These are phyloP conservation scores for Fissipunctia ypsillon DNA, from an alignment of 2,888 invertebrate species.

Conservation along the genomic window DNA sequence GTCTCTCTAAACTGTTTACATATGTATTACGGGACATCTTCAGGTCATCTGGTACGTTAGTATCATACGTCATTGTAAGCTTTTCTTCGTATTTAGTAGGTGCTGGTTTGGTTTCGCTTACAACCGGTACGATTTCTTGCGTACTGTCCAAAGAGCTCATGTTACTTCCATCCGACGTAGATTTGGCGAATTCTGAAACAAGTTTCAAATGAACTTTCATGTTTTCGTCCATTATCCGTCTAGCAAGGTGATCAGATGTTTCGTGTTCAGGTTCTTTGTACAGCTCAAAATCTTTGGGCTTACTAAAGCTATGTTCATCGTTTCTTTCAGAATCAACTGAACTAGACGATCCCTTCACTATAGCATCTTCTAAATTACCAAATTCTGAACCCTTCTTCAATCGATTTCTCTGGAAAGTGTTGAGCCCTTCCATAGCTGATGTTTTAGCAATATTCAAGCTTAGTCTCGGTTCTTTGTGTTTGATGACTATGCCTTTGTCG, in stretches of 20 bases:
- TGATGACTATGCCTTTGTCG: slow-evolving; percentile 80
- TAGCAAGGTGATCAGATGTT: slow-evolving; percentile 86
- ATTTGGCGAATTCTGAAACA: slow-evolving; percentile 88
- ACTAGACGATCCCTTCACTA: slow-evolving; percentile 90
- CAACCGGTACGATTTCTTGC: slow-evolving; percentile 76
- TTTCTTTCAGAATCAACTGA: slow-evolving; percentile 85
- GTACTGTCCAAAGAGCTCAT: slow-evolving; percentile 84
- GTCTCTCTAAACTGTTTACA: slow-evolving; percentile 91
- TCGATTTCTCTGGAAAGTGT: slow-evolving; percentile 92
- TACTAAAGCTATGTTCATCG: slow-evolving; percentile 77
- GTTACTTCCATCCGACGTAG: slow-evolving; percentile 87
- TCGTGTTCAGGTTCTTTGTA: slow-evolving; percentile 81
- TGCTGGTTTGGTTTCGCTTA: slow-evolving; percentile 72
- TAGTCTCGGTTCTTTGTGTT: slow-evolving; percentile 90
- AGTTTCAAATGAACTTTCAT: slow-evolving; percentile 88
- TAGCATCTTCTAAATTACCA: slow-evolving; percentile 94
- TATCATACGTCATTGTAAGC: slow-evolving; percentile 88
- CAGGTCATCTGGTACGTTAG: slow-evolving; percentile 92
- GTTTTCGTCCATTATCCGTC: slow-evolving; percentile 88
- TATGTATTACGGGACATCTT: slow-evolving; percentile 92
- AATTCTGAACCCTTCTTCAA: slow-evolving; percentile 94
- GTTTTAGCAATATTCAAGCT: slow-evolving; percentile 88
- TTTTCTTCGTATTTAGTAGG: slow-evolving; percentile 86
- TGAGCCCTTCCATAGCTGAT: slow-evolving; percentile 92
- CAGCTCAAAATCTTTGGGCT: slow-evolving; percentile 75